A percentile compares a stretch with the other conserved stretches of the same genome.
Conservation (phyloP, 2,113 vertebrate genomes). For the Proteles cristata region DNA sequence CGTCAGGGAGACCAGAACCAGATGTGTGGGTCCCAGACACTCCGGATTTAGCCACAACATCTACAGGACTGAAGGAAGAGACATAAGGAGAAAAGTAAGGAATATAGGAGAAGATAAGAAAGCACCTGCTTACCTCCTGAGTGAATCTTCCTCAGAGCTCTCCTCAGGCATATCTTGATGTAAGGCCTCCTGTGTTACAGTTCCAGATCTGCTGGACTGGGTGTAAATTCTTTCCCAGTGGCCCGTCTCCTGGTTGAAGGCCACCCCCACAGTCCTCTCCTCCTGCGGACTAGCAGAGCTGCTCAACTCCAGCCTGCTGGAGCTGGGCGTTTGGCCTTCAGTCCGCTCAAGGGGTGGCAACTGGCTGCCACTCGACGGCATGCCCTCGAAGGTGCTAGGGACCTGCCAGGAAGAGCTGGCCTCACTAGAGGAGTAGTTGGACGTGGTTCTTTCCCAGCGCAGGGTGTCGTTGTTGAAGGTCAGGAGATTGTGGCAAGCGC, state of each 20-base stretch:
- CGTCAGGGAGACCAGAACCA: slow-evolving; percentile 3
- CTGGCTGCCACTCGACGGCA: slow-evolving; percentile 88
- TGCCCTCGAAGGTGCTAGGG: slow-evolving; percentile 88
- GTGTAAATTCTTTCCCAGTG: slow-evolving; percentile 97
- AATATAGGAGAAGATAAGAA: not conserved
- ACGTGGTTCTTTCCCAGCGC: slow-evolving; percentile 96
- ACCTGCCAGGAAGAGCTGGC: slow-evolving; percentile 87
- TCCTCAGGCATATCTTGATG: slow-evolving; percentile 98
- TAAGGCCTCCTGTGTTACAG: slow-evolving; percentile 97
- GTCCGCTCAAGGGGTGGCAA: slow-evolving; percentile 89
- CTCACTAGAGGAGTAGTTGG: slow-evolving; percentile 90
- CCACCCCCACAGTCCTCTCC: slow-evolving; percentile 96
- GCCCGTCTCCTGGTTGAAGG: slow-evolving; percentile 98
- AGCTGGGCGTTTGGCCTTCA: slow-evolving; percentile 85
- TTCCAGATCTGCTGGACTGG: slow-evolving; percentile 91
- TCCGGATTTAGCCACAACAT: slow-evolving; percentile 40
- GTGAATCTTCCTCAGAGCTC: slow-evolving; percentile 97
- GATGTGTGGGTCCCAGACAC: not conserved
- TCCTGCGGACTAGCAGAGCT: slow-evolving; percentile 89
- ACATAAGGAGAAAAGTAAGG: slow-evolving; percentile 9
- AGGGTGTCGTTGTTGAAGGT: slow-evolving; percentile 99
- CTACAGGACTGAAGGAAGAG: slow-evolving; percentile 41
- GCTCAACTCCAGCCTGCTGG: slow-evolving; percentile 89
- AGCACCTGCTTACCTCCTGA: slow-evolving; percentile 92
- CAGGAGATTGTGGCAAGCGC: slow-evolving; percentile 98